A percentile compares a stretch with the other conserved stretches of the same genome.
Conservation (phyloP, 2,888 invertebrate genomes). For the Zaprionus obscuricornis region DNA sequence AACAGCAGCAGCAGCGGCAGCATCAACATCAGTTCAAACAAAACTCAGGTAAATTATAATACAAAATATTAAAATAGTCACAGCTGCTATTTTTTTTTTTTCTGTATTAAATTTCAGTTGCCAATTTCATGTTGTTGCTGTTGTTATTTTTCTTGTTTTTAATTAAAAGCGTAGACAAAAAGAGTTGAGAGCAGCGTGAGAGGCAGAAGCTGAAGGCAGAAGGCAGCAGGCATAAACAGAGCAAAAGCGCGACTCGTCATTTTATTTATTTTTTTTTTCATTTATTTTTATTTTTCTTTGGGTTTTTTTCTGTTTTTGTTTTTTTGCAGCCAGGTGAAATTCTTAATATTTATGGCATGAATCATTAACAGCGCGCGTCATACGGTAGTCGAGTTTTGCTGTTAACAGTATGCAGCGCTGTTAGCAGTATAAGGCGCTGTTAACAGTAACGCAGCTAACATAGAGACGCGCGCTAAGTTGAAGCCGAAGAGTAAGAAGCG, state of each 20-base stretch:
- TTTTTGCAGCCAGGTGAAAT: slow-evolving; percentile 26
- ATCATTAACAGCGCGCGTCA: slow-evolving; percentile 34
- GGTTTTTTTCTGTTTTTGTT: too few relatives aligned
- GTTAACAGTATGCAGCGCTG: slow-evolving; percentile 39
- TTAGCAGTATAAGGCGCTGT: too few relatives aligned
- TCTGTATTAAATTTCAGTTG: slow-evolving; percentile 47
- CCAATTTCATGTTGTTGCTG: slow-evolving; percentile 57
- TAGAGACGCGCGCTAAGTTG: too few relatives aligned
- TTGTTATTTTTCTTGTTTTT: too few relatives aligned
- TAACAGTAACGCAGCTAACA: too few relatives aligned
- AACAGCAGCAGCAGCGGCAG: too few relatives aligned
- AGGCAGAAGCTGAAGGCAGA: neutral
- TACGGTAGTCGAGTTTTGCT: too few relatives aligned
- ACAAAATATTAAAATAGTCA: too few relatives aligned
- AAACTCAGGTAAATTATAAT: too few relatives aligned
- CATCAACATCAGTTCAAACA: neutral
- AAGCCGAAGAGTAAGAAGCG: too few relatives aligned
- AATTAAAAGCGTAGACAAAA: slow-evolving; percentile 47
- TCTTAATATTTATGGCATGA: slow-evolving; percentile 29
- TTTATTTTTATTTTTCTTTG: too few relatives aligned
- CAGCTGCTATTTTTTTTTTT: slow-evolving; percentile 33
- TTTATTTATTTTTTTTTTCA: neutral
- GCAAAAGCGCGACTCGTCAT: slow-evolving; percentile 10
- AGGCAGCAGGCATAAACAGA: neutral
- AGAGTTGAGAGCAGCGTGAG: too few relatives aligned